Conservation (phyloP, 35 echinoderm and acorn worm species). For the Amphiura filiformis region DNA sequence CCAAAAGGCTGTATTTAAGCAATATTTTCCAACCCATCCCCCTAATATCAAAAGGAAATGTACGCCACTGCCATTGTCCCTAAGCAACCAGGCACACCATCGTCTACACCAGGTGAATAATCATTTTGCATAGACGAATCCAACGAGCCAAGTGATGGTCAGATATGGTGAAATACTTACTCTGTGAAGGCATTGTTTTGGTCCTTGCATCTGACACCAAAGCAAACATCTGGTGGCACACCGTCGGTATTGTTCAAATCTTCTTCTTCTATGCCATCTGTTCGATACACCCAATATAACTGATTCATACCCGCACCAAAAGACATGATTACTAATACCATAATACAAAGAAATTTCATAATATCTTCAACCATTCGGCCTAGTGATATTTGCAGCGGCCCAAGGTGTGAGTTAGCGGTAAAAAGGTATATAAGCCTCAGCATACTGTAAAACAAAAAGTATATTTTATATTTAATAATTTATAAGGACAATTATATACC, state of each 20-base stretch:
- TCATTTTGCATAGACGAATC: too few species aligned
- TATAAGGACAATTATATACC: neutral
- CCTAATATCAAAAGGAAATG: too few species aligned
- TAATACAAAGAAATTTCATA: conserved; percentile 81
- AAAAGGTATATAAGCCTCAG: conserved; percentile 89
- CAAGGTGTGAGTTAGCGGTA: conserved; percentile 91
- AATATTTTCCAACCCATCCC: too few species aligned
- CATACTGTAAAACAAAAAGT: conserved; percentile 55
- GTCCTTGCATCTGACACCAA: conserved; percentile 60
- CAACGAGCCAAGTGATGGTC: too few species aligned
- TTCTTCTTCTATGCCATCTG: neutral
- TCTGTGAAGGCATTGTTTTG: conserved; percentile 92
- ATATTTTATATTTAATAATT: neutral
- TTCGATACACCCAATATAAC: conserved; percentile 79
- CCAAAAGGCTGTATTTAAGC: too few species aligned
- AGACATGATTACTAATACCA: conserved; percentile 80
- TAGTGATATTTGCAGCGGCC: conserved; percentile 91
- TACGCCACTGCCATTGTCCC: too few species aligned
- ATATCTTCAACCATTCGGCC: conserved; percentile 97
- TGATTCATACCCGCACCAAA: conserved; percentile 92
- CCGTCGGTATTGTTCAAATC: neutral
- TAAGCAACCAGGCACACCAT: too few species aligned
- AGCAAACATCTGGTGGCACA: neutral
- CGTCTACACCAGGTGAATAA: too few species aligned
- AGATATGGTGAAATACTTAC: too few species aligned